These are phyloP conservation scores for Dione vanillae DNA, from an alignment of 2,888 invertebrate genomes.

Conservation along the genomic window DNA sequence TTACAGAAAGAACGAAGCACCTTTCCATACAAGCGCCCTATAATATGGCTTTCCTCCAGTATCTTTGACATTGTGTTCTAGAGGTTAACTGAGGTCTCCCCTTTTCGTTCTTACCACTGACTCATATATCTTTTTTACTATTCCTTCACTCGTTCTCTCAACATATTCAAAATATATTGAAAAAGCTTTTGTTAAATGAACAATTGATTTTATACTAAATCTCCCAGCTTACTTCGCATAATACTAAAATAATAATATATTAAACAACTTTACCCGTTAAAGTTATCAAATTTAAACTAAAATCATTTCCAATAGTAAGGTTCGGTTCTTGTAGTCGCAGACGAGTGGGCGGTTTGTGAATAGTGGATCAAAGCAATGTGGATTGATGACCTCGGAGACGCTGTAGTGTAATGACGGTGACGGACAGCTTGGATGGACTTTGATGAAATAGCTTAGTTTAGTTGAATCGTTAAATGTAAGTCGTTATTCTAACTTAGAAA, in stretches of 20 bases:
- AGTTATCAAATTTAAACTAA: not conserved
- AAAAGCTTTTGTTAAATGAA: too few relatives aligned
- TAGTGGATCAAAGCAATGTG: not conserved
- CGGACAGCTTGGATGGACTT: not conserved
- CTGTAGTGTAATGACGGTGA: not conserved
- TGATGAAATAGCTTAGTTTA: not conserved
- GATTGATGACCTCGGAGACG: slow-evolving; percentile 8
- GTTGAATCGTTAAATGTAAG: not conserved
- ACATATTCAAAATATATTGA: too few relatives aligned
- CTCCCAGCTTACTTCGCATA: too few relatives aligned
- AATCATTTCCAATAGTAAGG: not conserved
- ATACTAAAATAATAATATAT: not conserved
- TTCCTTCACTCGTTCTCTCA: too few relatives aligned
- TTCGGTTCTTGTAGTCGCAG: not conserved
- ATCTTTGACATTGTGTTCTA: too few relatives aligned
- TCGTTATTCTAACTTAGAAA: not conserved
- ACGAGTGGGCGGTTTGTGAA: slow-evolving; percentile 8
- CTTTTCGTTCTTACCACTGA: too few relatives aligned
- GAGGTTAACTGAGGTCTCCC: too few relatives aligned
- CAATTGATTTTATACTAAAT: too few relatives aligned
- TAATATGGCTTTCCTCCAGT: too few relatives aligned
- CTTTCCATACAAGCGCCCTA: too few relatives aligned
- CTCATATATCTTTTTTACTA: too few relatives aligned
- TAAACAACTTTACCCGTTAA: not conserved
- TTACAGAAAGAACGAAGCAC: too few relatives aligned